These are phyloP conservation scores for Bufo gargarizans DNA, from an alignment of 2,113 vertebrate species.

Conservation along the genomic window DNA sequence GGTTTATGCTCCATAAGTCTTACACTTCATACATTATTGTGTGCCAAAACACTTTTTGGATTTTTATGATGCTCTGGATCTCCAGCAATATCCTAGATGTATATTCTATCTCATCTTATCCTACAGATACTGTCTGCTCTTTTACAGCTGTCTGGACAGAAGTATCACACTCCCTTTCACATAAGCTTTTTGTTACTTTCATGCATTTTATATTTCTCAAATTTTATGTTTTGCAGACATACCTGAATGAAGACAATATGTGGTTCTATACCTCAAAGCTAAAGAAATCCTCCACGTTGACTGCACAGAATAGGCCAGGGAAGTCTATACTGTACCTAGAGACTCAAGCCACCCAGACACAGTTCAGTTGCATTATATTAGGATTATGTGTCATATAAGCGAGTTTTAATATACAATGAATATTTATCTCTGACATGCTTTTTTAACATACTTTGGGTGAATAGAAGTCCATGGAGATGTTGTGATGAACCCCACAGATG, in stretches of 20 bases:
- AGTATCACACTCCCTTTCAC: neutral
- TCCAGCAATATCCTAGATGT: neutral
- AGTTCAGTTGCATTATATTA: neutral
- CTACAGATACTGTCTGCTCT: neutral
- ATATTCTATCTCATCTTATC: neutral
- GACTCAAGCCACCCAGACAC: neutral
- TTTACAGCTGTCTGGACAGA: neutral
- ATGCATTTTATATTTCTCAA: neutral
- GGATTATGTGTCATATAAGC: too few species aligned
- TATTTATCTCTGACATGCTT: too few species aligned
- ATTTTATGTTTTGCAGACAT: neutral
- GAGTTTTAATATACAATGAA: too few species aligned
- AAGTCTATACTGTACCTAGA: neutral
- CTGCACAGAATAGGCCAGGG: neutral
- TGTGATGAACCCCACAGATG: too few species aligned
- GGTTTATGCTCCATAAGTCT: too few species aligned
- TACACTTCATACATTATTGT: too few species aligned
- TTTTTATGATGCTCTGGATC: too few species aligned
- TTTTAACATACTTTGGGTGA: too few species aligned
- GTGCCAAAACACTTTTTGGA: too few species aligned
- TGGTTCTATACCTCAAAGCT: neutral
- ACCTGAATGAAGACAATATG: neutral
- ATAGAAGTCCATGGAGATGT: too few species aligned
- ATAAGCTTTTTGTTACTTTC: slow-evolving; percentile 12
- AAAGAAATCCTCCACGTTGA: neutral